These are phyloP conservation scores for Calliscelio sp. DNA, from an alignment of 2,888 invertebrate species.

Conservation along the genomic window DNA sequence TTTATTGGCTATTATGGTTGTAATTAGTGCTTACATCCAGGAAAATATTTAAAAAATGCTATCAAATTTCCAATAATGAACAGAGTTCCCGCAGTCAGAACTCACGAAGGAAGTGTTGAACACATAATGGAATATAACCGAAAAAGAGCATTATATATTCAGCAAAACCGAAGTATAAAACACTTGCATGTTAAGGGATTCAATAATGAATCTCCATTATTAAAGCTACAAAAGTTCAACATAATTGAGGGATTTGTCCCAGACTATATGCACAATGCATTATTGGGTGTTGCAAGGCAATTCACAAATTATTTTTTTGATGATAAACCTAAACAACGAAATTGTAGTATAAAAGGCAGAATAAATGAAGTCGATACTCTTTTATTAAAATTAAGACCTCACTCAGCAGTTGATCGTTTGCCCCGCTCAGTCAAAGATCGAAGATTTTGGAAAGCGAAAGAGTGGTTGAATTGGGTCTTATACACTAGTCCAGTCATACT, in stretches of 20 bases:
- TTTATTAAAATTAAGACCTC: conserved; percentile 8
- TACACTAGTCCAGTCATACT: conserved; percentile 20
- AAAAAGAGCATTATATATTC: neutral
- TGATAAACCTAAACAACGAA: neutral
- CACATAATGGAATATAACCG: neutral
- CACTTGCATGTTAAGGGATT: conserved; percentile 38
- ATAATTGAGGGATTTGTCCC: conserved; percentile 63
- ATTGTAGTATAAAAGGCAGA: conserved; percentile 21
- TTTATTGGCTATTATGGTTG: conserved; percentile 18
- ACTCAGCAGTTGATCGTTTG: conserved; percentile 30
- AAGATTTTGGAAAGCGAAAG: conserved; percentile 35
- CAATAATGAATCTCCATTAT: conserved; percentile 31
- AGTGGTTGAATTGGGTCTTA: conserved; percentile 34
- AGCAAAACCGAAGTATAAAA: conserved; percentile 10
- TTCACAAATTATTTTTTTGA: conserved; percentile 34
- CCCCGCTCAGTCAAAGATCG: conserved; percentile 6
- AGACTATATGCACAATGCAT: conserved; percentile 63
- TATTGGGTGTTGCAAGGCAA: conserved; percentile 54
- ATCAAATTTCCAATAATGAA: too few relatives aligned
- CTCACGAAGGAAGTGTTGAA: conserved; percentile 3
- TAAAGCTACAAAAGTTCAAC: conserved; percentile 55
- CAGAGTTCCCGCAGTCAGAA: too few relatives aligned
- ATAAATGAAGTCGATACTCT: conserved; percentile 18
- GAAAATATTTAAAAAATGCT: neutral
- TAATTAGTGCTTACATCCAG: conserved; percentile 18